Base-by-base conservation (phyloP, 1,140 invertebrate species). In the Drosophila sechellia region DNA sequence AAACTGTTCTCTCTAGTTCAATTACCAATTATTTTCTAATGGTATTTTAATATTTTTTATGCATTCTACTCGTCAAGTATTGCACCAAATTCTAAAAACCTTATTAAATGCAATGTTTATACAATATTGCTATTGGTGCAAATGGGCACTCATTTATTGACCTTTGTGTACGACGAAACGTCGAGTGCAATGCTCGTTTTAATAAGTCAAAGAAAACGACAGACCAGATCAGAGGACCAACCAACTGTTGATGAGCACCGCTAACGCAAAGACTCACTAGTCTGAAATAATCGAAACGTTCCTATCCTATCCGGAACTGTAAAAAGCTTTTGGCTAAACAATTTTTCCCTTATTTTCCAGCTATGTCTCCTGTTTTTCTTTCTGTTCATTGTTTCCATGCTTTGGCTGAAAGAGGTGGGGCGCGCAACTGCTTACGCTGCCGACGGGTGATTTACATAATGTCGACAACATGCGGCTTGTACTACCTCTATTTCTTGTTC, bases 141-240 rank as follows among this genome's bases (percentile, higher is more conserved):
- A 31, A 31, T 1, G 31, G 8, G 31, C 8, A 31, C 31, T 31
- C 8, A 8, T 85, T 83, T 61, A 40, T 55, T 56, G 25, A 31
- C 34, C 65, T 85, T 81, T 69, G 63, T 59, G 48, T 61, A 50
- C 61, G 73, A 31, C 49, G 73, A 59, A 55, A 60, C 54, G 84
- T 89, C 84, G 65, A 80, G 65, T 71, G 73, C 85, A 90, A 89
- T 89, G 80, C 90, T 90, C 81, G 84, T 70, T 89, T 89, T 89
- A 89, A 89, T 89, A 89, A 85, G 80, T 89, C 84, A 89, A 35
- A 59, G 50, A 56, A 10, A 37, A 49, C 34, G 20, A 52, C 37
- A 20, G 15, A 6, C 15, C 15, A 17, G 2, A 57, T 35, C 52
- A 43, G 42, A 60, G 35, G 54, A 43, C 65, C 34, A 63, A 59